A percentile compares a stretch with the other conserved stretches of the same genome.
These are phyloP conservation scores for Cantharis flavilabris DNA, from an alignment of 2,888 invertebrate species.

Conservation along the genomic window DNA sequence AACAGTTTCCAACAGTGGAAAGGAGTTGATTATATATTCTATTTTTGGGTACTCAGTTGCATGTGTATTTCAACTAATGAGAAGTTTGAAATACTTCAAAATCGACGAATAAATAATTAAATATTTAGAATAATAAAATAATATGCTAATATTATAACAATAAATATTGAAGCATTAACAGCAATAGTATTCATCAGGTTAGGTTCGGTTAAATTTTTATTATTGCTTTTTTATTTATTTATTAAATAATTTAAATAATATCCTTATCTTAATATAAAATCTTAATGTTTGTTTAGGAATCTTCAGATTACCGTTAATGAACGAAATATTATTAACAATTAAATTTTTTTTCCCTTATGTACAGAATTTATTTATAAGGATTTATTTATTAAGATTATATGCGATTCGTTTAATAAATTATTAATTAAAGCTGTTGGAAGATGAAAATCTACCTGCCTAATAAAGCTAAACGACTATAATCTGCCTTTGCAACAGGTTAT, in stretches of 20 bases:
- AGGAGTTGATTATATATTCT: not conserved
- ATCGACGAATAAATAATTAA: too few relatives aligned
- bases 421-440: not conserved
- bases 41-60: not conserved
- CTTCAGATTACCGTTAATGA: too few relatives aligned
- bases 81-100: not conserved
- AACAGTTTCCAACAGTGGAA: not conserved
- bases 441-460: not conserved
- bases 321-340: too few relatives aligned
- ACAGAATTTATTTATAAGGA: not conserved
- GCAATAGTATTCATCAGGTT: too few relatives aligned
- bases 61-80: not conserved
- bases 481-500: not conserved
- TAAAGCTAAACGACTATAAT: not conserved
- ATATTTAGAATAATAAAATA: too few relatives aligned
- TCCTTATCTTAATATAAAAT: too few relatives aligned
- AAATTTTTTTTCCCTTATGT: too few relatives aligned
- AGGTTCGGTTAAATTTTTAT: not conserved
- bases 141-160: too few relatives aligned
- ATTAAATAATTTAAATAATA: too few relatives aligned
- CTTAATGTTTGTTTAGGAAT: too few relatives aligned
- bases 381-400: not conserved
- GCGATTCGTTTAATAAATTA: not conserved
- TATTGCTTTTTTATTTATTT: too few relatives aligned
- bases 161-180: too few relatives aligned